Evolutionary conservation across 2,888 invertebrate genomes (phyloP), one percentile per base, ranked within the genome.

Genomic region (Linhomoeus sp.): DNA sequence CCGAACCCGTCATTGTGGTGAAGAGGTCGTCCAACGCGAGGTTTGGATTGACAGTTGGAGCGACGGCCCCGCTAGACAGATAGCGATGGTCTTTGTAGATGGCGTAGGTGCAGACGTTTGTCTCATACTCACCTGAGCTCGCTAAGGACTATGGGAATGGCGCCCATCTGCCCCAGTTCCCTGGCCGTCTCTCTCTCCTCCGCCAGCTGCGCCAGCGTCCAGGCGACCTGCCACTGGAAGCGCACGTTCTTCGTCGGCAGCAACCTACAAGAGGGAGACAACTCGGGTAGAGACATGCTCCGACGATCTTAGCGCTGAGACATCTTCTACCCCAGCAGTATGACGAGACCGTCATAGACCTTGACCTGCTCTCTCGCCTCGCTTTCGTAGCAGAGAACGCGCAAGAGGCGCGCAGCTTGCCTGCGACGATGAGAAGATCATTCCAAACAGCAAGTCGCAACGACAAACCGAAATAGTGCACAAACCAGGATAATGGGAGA

Each of bases 201-300:
- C 51, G 68, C 64, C 46, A 70, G 54, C 49, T 64, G 65, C 0
- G 66, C 67, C 25, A 70, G 55, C 49, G 68, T 66, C 68, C 69
- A 68, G 12, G 68, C 65, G 9, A 67, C 60, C 49, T 67, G 65
- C 62, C 65, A 66, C 46, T 68, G 59, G 41, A 70, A 55, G 35
- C 66, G 65, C n/a, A 64, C 62, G 52, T 66, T 67, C 43, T 65
- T 62, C 50, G 63, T 61, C 35, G 66, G 64, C 19, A 69, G 56
- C 41, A 66, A 60, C 49, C 67, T 67, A 53, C 24, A 54, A 52
- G 20, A 20, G 12, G 15, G 33, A 33, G 12, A 33, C 12, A 19
- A n/a, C n/a, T 38, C n/a, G 38, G 19, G 19, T 20, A 1, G 12
- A 41, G 15, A n/a, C 5, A 26, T n/a, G 24, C 3, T 20, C 12